Evolutionary conservation across 2,888 invertebrate species (phyloP).

Genomic region (Euzetes globulus): DNA sequence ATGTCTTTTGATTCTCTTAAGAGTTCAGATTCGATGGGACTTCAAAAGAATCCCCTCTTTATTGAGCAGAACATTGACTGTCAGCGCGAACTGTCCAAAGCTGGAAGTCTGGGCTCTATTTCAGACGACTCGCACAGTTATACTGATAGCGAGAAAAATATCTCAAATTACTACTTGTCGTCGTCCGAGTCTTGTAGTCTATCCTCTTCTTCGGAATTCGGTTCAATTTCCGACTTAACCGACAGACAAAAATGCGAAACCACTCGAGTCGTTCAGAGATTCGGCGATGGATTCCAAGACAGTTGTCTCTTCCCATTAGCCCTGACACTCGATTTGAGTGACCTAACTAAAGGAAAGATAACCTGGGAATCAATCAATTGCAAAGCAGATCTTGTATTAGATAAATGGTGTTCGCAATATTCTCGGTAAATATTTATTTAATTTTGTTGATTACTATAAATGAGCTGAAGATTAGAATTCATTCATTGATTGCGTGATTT

Average conservation of each 20-base stretch:
- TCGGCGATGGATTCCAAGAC: conserved; percentile 1
- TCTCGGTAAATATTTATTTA: background rate
- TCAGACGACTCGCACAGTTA: background rate
- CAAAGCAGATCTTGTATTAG: background rate
- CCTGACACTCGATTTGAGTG: background rate
- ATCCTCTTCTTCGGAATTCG: background rate
- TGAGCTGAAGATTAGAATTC: background rate
- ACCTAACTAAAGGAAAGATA: background rate
- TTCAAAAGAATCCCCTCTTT: background rate
- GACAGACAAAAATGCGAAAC: background rate
- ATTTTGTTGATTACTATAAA: background rate
- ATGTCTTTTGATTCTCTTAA: background rate
- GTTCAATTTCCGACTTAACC: background rate
- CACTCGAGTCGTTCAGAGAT: background rate
- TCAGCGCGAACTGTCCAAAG: background rate
- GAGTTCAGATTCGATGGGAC: background rate
- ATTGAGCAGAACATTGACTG: background rate
- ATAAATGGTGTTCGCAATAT: conserved; percentile 10
- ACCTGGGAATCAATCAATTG: background rate
- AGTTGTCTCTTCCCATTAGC: conserved; percentile 8
- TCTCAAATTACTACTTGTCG: background rate
- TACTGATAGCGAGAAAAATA: background rate
- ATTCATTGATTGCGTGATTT: background rate
- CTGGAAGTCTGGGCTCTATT: background rate
- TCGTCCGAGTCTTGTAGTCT: background rate